Percentiles rank a stretch among this genome's conserved stretches.
phyloP scores from a whole-genome alignment of 30 jellyfish, hydroid and myxozoan genomes.

The Rhopilema esculentum region DNA sequence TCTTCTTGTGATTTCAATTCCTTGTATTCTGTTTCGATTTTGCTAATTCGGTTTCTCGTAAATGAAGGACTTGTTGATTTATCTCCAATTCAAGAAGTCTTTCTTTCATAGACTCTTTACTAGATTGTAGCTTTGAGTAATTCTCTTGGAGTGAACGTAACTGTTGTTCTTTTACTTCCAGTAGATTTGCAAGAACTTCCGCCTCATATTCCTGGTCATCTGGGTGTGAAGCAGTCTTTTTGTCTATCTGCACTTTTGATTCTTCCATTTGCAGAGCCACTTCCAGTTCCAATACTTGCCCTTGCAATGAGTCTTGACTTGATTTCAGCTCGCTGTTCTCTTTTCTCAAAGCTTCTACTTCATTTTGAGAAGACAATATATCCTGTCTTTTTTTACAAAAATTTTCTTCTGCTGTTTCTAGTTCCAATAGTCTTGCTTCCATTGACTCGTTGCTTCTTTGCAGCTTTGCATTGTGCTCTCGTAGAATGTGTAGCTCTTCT shows the following conservation, averaged over 20 bases:
- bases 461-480: neutral
- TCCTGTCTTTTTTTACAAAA: neutral
- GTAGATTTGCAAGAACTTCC: neutral
- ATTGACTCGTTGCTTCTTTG: neutral
- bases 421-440: neutral
- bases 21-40: conserved; percentile 14
- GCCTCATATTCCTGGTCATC: neutral
- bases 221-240: neutral
- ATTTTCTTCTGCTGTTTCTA: neutral
- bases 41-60: neutral
- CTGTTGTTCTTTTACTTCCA: neutral
- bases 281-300: neutral
- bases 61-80: neutral
- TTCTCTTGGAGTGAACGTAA: neutral
- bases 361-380: no score
- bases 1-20: neutral
- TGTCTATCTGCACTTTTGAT: neutral
- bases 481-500: neutral
- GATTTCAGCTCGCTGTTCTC: neutral
- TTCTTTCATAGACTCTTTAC: neutral
- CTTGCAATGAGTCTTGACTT: neutral
- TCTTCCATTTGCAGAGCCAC: neutral
- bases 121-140: neutral
- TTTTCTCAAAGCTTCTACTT: neutral
- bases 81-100: neutral